These are phyloP conservation scores for Syncerus caffer DNA, from an alignment of 2,797 vertebrate species.

Conservation along the genomic window DNA sequence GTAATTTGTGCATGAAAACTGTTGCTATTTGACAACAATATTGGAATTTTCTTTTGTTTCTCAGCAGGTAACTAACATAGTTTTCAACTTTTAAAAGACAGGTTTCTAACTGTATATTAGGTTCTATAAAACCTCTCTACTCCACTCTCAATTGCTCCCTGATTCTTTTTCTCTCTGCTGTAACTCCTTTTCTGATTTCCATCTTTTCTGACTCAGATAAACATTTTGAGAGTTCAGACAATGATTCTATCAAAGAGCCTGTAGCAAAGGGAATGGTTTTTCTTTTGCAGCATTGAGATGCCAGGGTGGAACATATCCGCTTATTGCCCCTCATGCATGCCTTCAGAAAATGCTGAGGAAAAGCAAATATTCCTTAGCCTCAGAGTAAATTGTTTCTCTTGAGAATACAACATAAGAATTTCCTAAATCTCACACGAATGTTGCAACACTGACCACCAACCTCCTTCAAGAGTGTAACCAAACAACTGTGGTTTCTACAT, in stretches of 20 bases:
- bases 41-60: not conserved
- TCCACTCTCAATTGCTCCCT: not conserved
- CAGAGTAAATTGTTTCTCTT: conserved; percentile 75
- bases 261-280: not conserved
- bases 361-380: conserved; percentile 66
- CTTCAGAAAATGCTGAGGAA: conserved; percentile 70
- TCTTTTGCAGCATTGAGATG: not conserved
- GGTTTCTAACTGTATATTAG: conserved; percentile 30
- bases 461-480: conserved; percentile 66
- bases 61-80: not conserved
- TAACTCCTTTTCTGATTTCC: conserved; percentile 30
- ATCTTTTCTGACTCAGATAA: conserved; percentile 34
- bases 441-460: conserved; percentile 71
- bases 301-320: not conserved
- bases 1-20: not conserved
- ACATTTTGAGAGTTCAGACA: conserved; percentile 13
- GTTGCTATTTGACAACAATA: not conserved
- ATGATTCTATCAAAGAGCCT: not conserved
- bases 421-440: conserved; percentile 68
- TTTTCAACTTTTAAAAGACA: not conserved
- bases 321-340: conserved; percentile 16
- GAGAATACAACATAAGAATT: conserved; percentile 68
- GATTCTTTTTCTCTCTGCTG: not conserved
- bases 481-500: conserved; percentile 73
- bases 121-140: not conserved